Base-by-base conservation (phyloP, 2,797 vertebrate species). In the Phylloscopus collybita region DNA sequence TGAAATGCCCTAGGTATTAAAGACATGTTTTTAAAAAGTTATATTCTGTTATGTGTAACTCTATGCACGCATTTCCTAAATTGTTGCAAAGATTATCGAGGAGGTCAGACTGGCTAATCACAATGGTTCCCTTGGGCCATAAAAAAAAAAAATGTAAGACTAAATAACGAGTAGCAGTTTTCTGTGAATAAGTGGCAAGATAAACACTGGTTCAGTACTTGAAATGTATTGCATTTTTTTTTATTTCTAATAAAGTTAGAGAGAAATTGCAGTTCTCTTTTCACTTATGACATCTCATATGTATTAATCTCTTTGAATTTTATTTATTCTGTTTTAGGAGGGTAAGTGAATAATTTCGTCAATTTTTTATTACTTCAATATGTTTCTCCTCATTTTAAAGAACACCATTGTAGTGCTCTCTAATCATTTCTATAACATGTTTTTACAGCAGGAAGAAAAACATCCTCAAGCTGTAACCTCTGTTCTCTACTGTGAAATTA, bases 391-490 rank as follows among this genome's bases (percentile, higher is more conserved):
- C n/a, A 89, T 95, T 92, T 56, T 92, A 56, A 94, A 96, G 95
- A 96, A 97, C 96, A 92, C 76, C 62, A 84, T 74, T 95, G 82
- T 83, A 94, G 94, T 96, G 61, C 81, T 90, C n/a, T 87, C 60
- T 95, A 92, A 82, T 94, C 5, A 95, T 96, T 93, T 93, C 74
- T 51, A 85, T 92, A 88, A 85, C 56, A 34, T 66, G 17, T 45
- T 93, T 86, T 92, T 95, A 80, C 56, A 87, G 53, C 64, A 66
- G 71, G 88, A 94, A 85, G 66, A 86, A 94, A 95, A 92, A 97
- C 89, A 96, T 93, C 93, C 96, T 97, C 86, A 76, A 96, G 96
- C 95, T 96, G 90, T 95, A 96, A 93, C 87, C 86, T 92, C 95
- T 92, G 88, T 97, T 97, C 88, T 93, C 90, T 96, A 57, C 95